phyloP scores from a whole-genome alignment of 37 sponge, comb jelly and placozoan genomes.

The Ianthella basta region DNA sequence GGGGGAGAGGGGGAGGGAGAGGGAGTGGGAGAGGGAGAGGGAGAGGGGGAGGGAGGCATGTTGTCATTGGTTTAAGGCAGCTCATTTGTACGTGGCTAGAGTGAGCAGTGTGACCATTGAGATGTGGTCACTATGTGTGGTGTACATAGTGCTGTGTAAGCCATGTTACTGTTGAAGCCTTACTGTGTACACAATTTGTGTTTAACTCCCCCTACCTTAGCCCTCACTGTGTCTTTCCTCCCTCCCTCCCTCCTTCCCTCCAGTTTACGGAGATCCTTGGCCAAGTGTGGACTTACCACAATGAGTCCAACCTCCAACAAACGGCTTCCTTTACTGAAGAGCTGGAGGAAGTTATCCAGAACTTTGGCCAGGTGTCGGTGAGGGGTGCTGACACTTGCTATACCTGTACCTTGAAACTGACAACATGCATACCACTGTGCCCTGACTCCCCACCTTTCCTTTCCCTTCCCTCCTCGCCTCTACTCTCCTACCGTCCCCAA shows the following conservation, averaged over 20 bases:
- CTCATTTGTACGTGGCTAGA: too few relatives aligned
- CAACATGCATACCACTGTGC: background rate
- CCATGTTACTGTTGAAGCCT: too few relatives aligned
- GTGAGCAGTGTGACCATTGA: background rate
- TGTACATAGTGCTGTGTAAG: background rate
- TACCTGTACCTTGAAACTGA: background rate
- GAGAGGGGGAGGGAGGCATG: too few relatives aligned
- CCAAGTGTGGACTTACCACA: constrained; percentile 59
- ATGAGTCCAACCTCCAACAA: constrained; percentile 55
- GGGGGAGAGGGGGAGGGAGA: too few relatives aligned
- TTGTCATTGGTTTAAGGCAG: too few relatives aligned
- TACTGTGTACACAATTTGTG: too few relatives aligned
- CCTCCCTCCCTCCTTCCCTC: background rate
- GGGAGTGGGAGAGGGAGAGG: too few relatives aligned
- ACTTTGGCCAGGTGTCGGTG: constrained; percentile 19
- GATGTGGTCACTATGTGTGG: background rate
- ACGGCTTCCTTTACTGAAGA: constrained; percentile 48
- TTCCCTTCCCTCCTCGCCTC: constrained; percentile 35
- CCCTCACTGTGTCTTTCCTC: background rate
- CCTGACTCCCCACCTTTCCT: background rate
- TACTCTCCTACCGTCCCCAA: background rate
- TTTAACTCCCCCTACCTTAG: too few relatives aligned
- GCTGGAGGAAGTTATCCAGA: constrained; percentile 46
- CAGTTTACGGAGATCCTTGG: constrained; percentile 62
- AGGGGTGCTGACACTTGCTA: background rate